Evolutionary conservation across 2,888 invertebrate species (phyloP), one percentile per base, ranked within the genome.

Genomic region (Lymantria monacha): DNA sequence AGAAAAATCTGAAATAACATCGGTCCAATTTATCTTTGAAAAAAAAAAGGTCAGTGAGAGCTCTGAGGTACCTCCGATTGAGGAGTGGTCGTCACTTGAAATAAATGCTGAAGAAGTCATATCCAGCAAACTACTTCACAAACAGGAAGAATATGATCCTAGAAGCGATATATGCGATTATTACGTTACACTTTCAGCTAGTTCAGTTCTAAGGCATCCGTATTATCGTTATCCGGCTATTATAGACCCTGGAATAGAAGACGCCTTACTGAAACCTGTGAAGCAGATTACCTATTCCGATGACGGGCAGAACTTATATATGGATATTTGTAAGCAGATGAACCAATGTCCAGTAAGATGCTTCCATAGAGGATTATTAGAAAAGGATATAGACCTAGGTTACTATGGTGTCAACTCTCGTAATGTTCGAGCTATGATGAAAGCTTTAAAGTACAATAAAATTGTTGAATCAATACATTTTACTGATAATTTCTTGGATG

Each of bases 171-270:
- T 83, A 42, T 84, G 85, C 42, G 53, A 70, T 0, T 72, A 77
- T 41, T 83, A 81, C 47, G 64, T 81, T 7, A 30, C 72, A 0
- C 48, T 76, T 51, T 85, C 84, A 3, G 69, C 68, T 14, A 83
- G 82, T 44, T 69, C 70, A 1, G 58, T 89, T 0, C 46, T 82
- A 0, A 66, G 62, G n/a, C 88, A 90, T 46, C 75, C 76, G 0
- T 87, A 85, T 53, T 86, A 70, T 51, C 72, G 71, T 42, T 90
- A 87, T 46, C 89, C 88, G 1, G 67, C 77, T 1, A 74, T 89
- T 5, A 0, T 9, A n/a, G 83, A 89, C 53, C 90, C 89, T 41
- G 88, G 87, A 0, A 82, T 89, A 30, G 46, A 63, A 10, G 51
- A 67, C 1, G 87, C 87, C 1, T 62, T 90, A 30, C 48, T 80